phyloP scores from a whole-genome alignment of 2,797 vertebrate genomes.

The Peromyscus attwateri region DNA sequence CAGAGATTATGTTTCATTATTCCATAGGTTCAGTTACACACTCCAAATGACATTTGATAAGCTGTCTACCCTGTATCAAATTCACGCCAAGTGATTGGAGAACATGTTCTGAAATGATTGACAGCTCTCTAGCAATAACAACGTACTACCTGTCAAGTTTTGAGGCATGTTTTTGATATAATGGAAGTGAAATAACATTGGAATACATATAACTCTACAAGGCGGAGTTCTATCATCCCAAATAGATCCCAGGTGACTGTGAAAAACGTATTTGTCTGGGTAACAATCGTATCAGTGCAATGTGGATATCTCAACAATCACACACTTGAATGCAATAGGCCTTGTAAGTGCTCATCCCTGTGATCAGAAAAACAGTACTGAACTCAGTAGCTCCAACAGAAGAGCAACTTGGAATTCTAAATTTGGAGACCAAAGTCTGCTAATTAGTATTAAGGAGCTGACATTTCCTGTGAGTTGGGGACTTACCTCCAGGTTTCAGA shows the following conservation, averaged over 20 bases:
- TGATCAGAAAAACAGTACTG: constrained; percentile 25
- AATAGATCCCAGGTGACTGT: constrained; percentile 73
- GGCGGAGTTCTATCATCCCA: constrained; percentile 37
- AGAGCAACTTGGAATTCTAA: constrained; percentile 44
- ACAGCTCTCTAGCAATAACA: constrained; percentile 64
- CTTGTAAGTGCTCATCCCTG: background rate
- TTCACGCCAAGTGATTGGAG: constrained; percentile 55
- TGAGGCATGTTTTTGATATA: constrained; percentile 62
- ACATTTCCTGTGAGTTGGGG: constrained; percentile 78
- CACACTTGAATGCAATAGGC: background rate
- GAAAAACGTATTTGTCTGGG: constrained; percentile 62
- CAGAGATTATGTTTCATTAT: constrained; percentile 69
- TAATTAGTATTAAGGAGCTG: constrained; percentile 52
- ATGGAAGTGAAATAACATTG: constrained; percentile 64
- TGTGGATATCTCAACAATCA: background rate
- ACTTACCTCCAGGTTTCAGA: constrained; percentile 79
- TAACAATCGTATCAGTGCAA: constrained; percentile 45
- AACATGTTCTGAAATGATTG: constrained; percentile 64
- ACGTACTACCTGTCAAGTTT: constrained; percentile 59
- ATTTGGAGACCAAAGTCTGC: constrained; percentile 55
- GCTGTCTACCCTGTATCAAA: constrained; percentile 54
- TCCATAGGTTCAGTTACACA: constrained; percentile 63
- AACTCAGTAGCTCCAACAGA: constrained; percentile 23
- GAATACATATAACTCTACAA: constrained; percentile 61
- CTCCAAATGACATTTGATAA: constrained; percentile 72